A percentile compares a stretch with the other conserved stretches of the same genome.
These are phyloP conservation scores for Aphidius gifuensis DNA, from an alignment of 1,140 invertebrate species.

Conservation along the genomic window DNA sequence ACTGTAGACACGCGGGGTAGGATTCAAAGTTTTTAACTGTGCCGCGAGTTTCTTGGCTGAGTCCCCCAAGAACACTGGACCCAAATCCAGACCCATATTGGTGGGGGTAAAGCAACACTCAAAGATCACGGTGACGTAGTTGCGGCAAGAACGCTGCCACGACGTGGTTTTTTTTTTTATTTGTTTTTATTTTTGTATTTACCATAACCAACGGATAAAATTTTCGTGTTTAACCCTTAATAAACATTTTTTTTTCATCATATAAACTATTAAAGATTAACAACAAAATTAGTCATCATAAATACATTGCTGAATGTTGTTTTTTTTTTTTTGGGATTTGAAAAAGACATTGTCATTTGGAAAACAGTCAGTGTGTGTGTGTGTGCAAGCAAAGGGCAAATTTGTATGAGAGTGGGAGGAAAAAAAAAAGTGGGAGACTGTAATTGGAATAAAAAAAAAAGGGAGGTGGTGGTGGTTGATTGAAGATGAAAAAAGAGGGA, in stretches of 20 bases:
- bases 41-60: too few species aligned
- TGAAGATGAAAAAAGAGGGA: conserved; percentile 18
- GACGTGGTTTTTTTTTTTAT: conserved; percentile 44
- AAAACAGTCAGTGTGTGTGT: background rate
- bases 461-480: background rate
- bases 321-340: too few species aligned
- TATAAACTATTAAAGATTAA: background rate
- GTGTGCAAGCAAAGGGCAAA: too few species aligned
- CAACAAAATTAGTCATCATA: background rate
- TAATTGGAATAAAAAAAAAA: background rate
- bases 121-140: conserved; percentile 53
- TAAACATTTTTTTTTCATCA: too few species aligned
- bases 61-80: too few species aligned
- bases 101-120: conserved; percentile 52
- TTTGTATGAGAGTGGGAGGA: conserved; percentile 18
- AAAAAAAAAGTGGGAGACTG: conserved; percentile 8
- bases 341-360: background rate
- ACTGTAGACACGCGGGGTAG: too few species aligned
- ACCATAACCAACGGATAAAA: conserved; percentile 26
- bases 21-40: too few species aligned
- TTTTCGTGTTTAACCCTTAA: background rate
- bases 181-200: too few species aligned
- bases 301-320: background rate
- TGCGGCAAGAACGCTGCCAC: conserved; percentile 46
- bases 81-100: background rate